Base-by-base conservation (phyloP, 2,113 vertebrate genomes). In the Atractosteus spatula region DNA sequence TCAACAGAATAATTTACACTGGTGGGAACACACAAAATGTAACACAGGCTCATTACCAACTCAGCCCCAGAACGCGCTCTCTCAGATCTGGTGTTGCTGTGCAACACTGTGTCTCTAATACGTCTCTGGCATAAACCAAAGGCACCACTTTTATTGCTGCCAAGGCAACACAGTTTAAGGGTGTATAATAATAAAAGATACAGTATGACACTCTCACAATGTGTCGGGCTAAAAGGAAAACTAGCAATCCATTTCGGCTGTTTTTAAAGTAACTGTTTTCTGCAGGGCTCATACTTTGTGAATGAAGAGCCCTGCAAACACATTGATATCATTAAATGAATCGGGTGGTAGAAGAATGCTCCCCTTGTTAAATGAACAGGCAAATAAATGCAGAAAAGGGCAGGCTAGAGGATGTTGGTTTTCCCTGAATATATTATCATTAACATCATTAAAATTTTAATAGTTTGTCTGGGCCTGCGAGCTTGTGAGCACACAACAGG, bases 1-100 rank as follows among this genome's bases (percentile, higher is more conserved):
- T 70, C 68, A 70, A 43, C 55, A 70, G 42, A 51, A 68, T 68
- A 47, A 54, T 68, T 70, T 59, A 29, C 10, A 44, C 55, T 41
- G 41, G 41, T 29, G 55, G 57, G 68, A 44, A 8, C 54, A 16
- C 41, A 59, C 55, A 57, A 13, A 14, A 41, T 44, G 14, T 44
- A 61, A 41, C 59, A 55, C 42, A 13, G 13, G 16, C 41, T 59
- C 29, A 70, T 70, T 70, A 59, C 68, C 56, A 59, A 55, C 55
- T 2, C 68, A n/a, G 42, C 59, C 29, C 41, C 55, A 12, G 42
- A 70, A 5, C 55, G 42, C 14, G 68, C 13, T 43, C 56, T 43
- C 55, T 16, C 10, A 41, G 10, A n/a, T 45, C 12, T 41, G 41
- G 13, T n/a, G 55, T 12, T 17, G 10, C 55, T 70, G 41, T 16